Percentiles rank a stretch among this genome's conserved stretches.
These are phyloP conservation scores for Pantala flavescens DNA, from an alignment of 1,140 invertebrate genomes.

Conservation along the genomic window DNA sequence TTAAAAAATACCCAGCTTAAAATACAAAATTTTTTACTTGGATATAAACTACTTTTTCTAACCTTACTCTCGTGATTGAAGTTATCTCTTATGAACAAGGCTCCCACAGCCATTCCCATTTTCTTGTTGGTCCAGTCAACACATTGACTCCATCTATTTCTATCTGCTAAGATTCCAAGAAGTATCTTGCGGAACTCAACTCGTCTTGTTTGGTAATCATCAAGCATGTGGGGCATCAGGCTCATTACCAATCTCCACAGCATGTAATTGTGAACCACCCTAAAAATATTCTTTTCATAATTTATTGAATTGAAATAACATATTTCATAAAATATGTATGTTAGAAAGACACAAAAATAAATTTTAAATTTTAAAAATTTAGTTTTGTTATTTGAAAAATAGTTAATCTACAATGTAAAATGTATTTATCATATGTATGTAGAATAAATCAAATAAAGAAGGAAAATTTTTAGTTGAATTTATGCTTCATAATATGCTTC, in stretches of 20 bases:
- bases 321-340: constrained; percentile 15
- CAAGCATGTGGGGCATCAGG: constrained; percentile 69
- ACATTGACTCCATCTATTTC: constrained; percentile 69
- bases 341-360: not conserved
- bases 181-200: constrained; percentile 73
- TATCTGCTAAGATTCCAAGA: constrained; percentile 62
- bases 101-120: constrained; percentile 70
- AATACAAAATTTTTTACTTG: too few relatives aligned
- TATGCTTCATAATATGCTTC: too few relatives aligned
- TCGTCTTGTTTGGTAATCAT: constrained; percentile 63
- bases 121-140: constrained; percentile 80
- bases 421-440: too few relatives aligned
- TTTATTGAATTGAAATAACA: constrained; percentile 17
- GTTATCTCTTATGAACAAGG: constrained; percentile 69
- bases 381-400: too few relatives aligned
- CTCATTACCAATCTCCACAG: constrained; percentile 72
- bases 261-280: constrained; percentile 72
- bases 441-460: too few relatives aligned
- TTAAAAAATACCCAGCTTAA: too few relatives aligned
- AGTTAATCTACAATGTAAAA: too few relatives aligned
- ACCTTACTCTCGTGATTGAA: constrained; percentile 76
- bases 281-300: constrained; percentile 30
- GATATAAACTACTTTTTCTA: constrained; percentile 13
- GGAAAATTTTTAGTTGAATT: too few relatives aligned
- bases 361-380: not conserved